Conservation (phyloP, 1,140 invertebrate species). For the Ptiloglossa arizonensis region DNA sequence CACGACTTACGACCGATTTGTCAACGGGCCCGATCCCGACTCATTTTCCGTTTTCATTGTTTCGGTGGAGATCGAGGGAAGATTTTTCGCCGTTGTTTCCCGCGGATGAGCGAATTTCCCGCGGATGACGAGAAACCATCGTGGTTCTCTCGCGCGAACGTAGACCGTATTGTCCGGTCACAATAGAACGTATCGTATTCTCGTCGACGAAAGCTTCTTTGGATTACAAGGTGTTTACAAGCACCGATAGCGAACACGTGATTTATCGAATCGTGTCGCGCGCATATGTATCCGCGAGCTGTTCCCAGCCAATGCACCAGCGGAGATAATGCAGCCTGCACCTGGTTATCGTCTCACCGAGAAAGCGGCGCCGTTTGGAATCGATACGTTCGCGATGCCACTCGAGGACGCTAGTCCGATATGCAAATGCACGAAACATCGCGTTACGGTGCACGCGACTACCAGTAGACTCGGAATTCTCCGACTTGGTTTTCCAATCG, state of each 20-base stretch:
- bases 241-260: slow-evolving; percentile 18
- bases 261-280: slow-evolving; percentile 35
- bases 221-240: slow-evolving; percentile 41
- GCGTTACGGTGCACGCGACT: no score
- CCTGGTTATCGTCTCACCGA: slow-evolving; percentile 10
- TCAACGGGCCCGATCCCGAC: background rate
- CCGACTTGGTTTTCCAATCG: no score
- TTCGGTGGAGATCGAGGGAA: no score
- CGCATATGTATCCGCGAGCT: background rate
- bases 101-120: no score
- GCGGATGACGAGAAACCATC: no score
- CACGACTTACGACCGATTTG: background rate
- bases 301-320: background rate
- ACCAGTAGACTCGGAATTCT: no score
- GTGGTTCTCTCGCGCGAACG: background rate
- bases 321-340: slow-evolving; percentile 8
- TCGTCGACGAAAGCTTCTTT: slow-evolving; percentile 27
- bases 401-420: background rate
- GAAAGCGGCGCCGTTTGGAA: slow-evolving; percentile 1
- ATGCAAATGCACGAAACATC: no score
- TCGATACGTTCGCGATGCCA: background rate
- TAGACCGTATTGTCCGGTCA: background rate
- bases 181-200: background rate
- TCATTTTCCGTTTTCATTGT: no score
- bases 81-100: no score